Evolutionary conservation across 1,140 invertebrate species (phyloP).

Genomic region (Anastatus disparis): DNA sequence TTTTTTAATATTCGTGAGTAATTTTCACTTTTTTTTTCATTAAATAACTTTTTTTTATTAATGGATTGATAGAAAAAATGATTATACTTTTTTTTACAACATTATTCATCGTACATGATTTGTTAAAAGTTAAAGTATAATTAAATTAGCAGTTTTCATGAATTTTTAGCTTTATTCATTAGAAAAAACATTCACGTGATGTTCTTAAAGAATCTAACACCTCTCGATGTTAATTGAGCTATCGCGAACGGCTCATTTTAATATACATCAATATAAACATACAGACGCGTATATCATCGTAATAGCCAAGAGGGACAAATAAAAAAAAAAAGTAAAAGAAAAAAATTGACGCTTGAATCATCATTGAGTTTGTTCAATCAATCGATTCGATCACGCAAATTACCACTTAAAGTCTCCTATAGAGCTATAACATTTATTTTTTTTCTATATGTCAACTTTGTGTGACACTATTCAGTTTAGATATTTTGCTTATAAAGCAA

Average conservation of each 20-base stretch:
- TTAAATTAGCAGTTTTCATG: neutral
- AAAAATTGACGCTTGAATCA: neutral
- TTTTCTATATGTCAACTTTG: too few species aligned
- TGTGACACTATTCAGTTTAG: too few species aligned
- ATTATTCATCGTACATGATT: too few species aligned
- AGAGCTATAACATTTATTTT: neutral
- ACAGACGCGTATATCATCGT: neutral
- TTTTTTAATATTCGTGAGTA: too few species aligned
- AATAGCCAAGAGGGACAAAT: too few species aligned
- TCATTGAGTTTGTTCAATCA: constrained; percentile 11
- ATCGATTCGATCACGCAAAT: constrained; percentile 11
- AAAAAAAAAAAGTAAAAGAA: neutral
- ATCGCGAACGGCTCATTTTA: neutral
- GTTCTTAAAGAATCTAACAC: neutral
- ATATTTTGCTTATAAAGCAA: too few species aligned
- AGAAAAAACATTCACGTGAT: constrained; percentile 8
- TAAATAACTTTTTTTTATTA: too few species aligned
- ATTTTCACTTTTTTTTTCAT: too few species aligned
- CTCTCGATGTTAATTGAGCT: constrained; percentile 10
- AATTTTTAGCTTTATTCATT: too few species aligned
- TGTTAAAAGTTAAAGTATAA: neutral
- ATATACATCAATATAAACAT: neutral
- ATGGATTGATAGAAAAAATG: too few species aligned
- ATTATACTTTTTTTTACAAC: too few species aligned
- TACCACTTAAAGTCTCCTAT: neutral